Percentiles rank a stretch among this genome's conserved stretches.
These are phyloP conservation scores for Mustela lutreola DNA, from an alignment of 2,113 vertebrate species.

Conservation along the genomic window DNA sequence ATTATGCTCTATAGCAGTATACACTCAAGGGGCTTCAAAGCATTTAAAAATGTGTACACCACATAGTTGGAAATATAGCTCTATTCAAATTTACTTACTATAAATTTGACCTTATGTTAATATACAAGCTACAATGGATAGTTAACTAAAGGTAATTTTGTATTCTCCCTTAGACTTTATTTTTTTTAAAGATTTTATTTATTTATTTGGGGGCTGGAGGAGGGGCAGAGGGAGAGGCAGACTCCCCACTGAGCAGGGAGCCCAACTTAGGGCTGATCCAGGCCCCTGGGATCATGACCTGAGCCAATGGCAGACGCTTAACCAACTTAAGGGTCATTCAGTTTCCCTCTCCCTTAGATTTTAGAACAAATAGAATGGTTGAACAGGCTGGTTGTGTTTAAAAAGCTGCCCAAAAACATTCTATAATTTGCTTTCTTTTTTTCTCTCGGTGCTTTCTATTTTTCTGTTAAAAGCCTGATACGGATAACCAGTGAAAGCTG, in stretches of 20 bases:
- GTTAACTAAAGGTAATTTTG: not conserved
- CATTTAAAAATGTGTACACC: not conserved
- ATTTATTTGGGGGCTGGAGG: not conserved
- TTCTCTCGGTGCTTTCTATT: not conserved
- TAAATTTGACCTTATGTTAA: not conserved
- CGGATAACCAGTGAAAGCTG: not conserved
- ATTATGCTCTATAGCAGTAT: not conserved
- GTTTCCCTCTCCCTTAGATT: not conserved
- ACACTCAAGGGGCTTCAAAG: not conserved
- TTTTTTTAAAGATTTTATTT: not conserved
- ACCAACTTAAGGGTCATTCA: not conserved
- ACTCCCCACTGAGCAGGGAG: not conserved
- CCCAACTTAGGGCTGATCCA: not conserved
- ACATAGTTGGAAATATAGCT: not conserved
- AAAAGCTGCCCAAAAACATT: conserved; percentile 23
- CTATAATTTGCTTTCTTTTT: not conserved
- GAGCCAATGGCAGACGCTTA: not conserved
- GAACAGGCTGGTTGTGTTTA: not conserved
- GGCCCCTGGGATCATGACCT: not conserved
- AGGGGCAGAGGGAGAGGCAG: too few species aligned
- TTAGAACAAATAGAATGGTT: not conserved
- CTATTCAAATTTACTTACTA: not conserved
- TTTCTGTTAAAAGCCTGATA: not conserved
- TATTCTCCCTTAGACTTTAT: not conserved
- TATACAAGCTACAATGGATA: not conserved